These are phyloP conservation scores for Gulo gulo DNA, from an alignment of 2,113 vertebrate species.

Conservation along the genomic window DNA sequence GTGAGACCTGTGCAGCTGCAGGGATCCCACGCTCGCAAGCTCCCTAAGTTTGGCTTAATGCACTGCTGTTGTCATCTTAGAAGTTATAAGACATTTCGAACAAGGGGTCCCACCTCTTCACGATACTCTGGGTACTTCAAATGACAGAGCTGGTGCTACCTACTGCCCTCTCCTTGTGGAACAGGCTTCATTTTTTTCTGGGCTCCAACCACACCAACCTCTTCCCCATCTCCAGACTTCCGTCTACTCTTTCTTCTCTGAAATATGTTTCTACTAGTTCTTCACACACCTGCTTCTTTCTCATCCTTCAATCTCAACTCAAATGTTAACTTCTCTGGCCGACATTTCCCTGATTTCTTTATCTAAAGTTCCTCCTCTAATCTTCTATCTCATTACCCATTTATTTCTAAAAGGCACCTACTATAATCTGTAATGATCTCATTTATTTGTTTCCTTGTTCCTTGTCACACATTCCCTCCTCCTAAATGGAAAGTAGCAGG, in stretches of 20 bases:
- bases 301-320: not conserved
- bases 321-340: not conserved
- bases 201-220: not conserved
- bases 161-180: not conserved
- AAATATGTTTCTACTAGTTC: not conserved
- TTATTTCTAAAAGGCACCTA: not conserved
- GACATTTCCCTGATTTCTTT: not conserved
- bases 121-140: not conserved
- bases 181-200: not conserved
- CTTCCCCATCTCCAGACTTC: not conserved
- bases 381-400: not conserved
- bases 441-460: conserved; percentile 22
- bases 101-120: not conserved
- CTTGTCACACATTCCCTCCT: not conserved
- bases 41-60: not conserved
- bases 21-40: not conserved
- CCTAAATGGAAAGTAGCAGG: not conserved
- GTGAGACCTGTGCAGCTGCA: too few relatives aligned
- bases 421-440: not conserved
- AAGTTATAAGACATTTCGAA: not conserved
- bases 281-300: not conserved
- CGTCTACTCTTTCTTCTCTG: not conserved
- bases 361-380: not conserved
- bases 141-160: not conserved
- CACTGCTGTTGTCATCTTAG: not conserved